A percentile compares a stretch with the other conserved stretches of the same genome.
These are phyloP conservation scores for Oenanthe melanoleuca DNA, from an alignment of 2,113 vertebrate genomes.

Conservation along the genomic window DNA sequence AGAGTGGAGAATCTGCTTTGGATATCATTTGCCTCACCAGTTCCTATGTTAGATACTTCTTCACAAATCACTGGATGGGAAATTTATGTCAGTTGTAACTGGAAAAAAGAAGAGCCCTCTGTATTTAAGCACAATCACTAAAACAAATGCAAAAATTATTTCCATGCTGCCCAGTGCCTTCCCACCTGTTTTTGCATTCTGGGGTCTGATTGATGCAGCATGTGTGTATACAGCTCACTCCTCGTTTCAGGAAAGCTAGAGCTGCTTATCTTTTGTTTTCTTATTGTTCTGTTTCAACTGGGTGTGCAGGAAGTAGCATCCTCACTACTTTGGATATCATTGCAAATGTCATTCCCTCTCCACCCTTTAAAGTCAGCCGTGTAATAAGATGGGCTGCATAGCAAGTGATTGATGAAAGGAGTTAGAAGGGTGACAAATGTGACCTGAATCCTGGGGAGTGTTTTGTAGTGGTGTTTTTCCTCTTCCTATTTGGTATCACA, in stretches of 20 bases:
- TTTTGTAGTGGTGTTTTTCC: background rate
- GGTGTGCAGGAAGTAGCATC: background rate
- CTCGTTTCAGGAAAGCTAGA: background rate
- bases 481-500: background rate
- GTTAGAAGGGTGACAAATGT: background rate
- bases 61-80: background rate
- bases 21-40: background rate
- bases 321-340: background rate
- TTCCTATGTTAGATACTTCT: background rate
- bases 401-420: background rate
- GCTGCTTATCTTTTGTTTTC: background rate
- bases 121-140: background rate
- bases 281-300: background rate
- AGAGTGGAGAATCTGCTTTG: background rate
- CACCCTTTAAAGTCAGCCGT: background rate
- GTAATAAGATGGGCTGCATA: background rate
- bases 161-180: background rate
- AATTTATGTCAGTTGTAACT: background rate
- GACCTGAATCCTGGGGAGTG: rapidly evolving
- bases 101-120: background rate
- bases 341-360: background rate
- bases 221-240: background rate
- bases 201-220: background rate
- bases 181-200: background rate
- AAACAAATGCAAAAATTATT: background rate